phyloP scores from a whole-genome alignment of 2,888 invertebrate genomes.

The Lycophotia porphyrea region DNA sequence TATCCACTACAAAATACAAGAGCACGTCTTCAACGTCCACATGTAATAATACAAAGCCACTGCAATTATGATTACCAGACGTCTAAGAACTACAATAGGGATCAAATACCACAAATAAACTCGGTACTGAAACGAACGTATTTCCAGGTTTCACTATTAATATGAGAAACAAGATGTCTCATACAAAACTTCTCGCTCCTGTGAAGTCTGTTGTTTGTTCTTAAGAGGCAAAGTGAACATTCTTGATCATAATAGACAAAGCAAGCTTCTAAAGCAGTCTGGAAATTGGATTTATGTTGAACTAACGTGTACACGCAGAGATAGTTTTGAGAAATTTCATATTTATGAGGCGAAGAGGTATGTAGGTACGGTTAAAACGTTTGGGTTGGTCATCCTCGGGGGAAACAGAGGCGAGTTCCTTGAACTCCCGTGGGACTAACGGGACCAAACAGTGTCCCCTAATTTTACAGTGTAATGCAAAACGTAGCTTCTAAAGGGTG shows the following conservation, averaged over 20 bases:
- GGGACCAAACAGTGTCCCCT: background rate
- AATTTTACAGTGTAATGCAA: background rate
- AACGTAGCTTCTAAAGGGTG: too few relatives aligned
- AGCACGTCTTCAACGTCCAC: background rate
- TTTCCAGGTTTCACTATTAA: constrained; percentile 14
- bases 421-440: constrained; percentile 3
- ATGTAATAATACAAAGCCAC: too few relatives aligned
- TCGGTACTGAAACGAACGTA: constrained; percentile 1
- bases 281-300: constrained; percentile 40
- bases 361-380: background rate
- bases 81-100: background rate
- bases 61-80: background rate
- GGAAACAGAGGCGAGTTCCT: background rate
- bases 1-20: too few relatives aligned
- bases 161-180: constrained; percentile 7
- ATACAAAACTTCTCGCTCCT: constrained; percentile 28
- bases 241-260: constrained; percentile 48
- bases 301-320: background rate
- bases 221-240: constrained; percentile 30
- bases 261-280: constrained; percentile 29
- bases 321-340: constrained; percentile 8
- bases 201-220: constrained; percentile 34
- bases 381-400: background rate
- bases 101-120: constrained; percentile 1
- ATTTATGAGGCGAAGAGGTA: background rate